phyloP scores from a whole-genome alignment of 2,797 vertebrate species.

The Pteronotus mesoamericanus region DNA sequence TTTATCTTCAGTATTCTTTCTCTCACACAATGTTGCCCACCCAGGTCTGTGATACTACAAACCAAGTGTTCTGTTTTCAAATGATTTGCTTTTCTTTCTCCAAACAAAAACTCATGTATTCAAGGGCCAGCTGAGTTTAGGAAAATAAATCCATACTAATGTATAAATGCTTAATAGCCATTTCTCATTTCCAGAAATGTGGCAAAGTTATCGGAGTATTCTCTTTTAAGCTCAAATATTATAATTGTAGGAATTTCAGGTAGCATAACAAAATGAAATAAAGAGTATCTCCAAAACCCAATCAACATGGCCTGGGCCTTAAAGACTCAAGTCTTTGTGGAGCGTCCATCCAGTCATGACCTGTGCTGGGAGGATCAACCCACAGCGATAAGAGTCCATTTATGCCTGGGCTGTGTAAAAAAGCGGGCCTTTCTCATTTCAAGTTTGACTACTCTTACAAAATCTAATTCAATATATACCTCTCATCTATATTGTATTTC shows the following conservation, averaged over 20 bases:
- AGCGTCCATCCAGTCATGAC: background rate
- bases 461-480: constrained; percentile 5
- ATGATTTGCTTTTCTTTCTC: constrained; percentile 6
- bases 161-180: background rate
- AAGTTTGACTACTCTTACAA: background rate
- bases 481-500: background rate
- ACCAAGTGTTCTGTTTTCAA: background rate
- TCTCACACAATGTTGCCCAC: background rate
- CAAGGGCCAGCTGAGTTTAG: background rate
- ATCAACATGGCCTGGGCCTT: background rate
- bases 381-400: background rate
- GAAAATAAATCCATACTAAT: background rate
- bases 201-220: background rate
- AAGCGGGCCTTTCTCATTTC: background rate
- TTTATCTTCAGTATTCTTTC: background rate
- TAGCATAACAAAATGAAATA: background rate
- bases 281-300: background rate
- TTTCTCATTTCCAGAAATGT: background rate
- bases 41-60: background rate
- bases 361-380: background rate
- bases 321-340: background rate
- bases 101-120: background rate
- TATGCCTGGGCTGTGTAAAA: background rate
- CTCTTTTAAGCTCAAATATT: background rate
- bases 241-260: constrained; percentile 14